Conservation (phyloP, 2,113 vertebrate genomes). For the Mirounga angustirostris region DNA sequence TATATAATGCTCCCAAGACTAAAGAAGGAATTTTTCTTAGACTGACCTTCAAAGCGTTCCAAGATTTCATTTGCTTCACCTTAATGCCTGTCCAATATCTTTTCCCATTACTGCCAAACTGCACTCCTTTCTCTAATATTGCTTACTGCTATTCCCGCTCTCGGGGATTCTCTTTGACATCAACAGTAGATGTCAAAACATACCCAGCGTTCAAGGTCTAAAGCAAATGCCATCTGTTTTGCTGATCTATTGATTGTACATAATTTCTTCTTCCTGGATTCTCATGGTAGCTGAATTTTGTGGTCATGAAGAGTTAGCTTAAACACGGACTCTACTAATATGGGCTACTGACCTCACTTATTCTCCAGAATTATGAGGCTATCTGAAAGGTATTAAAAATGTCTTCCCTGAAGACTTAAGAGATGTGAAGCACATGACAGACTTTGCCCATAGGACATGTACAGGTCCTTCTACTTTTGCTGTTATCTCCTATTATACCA, state of each 20-base stretch:
- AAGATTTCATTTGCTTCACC: background rate
- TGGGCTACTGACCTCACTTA: background rate
- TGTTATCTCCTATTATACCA: background rate
- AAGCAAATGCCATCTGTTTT: background rate
- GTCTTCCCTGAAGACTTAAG: background rate
- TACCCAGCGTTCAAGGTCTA: background rate
- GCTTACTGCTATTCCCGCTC: background rate
- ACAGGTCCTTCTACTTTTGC: background rate
- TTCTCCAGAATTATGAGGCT: background rate
- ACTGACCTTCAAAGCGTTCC: background rate
- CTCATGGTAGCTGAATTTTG: background rate
- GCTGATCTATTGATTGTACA: no score
- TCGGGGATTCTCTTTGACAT: background rate
- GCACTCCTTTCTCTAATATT: background rate
- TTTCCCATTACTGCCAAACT: background rate
- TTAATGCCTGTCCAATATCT: background rate
- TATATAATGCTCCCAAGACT: background rate
- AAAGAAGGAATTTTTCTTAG: background rate
- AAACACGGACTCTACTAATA: background rate
- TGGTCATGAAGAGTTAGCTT: background rate
- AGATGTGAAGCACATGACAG: fast-evolving
- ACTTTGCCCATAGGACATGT: fast-evolving
- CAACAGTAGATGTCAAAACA: fast-evolving
- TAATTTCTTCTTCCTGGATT: background rate
- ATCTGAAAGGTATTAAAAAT: background rate